phyloP scores from a whole-genome alignment of 2,113 vertebrate species.

The Accipiter cooperii region DNA sequence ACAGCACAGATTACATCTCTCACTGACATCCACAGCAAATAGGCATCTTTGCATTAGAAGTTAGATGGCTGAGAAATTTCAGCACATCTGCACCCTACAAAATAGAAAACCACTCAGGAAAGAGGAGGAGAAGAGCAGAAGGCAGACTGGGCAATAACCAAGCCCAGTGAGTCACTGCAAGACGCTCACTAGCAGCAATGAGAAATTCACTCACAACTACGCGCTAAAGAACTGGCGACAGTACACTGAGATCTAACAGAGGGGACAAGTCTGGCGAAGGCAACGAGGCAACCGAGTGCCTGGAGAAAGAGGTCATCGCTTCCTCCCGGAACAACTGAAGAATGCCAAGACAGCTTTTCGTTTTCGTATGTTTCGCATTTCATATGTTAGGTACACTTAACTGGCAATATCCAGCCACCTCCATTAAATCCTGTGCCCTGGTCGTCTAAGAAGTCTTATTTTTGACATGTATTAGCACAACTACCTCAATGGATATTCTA shows the following conservation, averaged over 20 bases:
- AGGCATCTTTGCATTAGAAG: neutral
- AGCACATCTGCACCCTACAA: neutral
- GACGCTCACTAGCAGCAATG: neutral
- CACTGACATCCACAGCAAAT: neutral
- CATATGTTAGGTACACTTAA: neutral
- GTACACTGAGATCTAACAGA: conserved; percentile 20
- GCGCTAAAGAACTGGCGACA: neutral
- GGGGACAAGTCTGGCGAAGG: neutral
- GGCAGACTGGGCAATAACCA: conserved; percentile 30
- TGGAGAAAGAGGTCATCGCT: neutral
- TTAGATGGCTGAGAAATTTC: neutral
- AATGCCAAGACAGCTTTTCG: neutral
- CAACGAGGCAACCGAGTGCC: neutral
- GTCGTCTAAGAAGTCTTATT: neutral
- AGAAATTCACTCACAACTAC: neutral
- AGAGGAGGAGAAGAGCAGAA: conserved; percentile 44
- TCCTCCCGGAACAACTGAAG: neutral
- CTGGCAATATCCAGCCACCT: neutral
- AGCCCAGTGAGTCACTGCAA: conserved; percentile 38
- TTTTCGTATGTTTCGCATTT: neutral
- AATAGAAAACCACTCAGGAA: conserved; percentile 7
- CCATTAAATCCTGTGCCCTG: neutral
- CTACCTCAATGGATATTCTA: neutral
- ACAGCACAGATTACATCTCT: conserved; percentile 24
- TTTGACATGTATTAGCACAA: neutral